Evolutionary conservation across 2,888 invertebrate species (phyloP).

Genomic region (Philaethria dido): DNA sequence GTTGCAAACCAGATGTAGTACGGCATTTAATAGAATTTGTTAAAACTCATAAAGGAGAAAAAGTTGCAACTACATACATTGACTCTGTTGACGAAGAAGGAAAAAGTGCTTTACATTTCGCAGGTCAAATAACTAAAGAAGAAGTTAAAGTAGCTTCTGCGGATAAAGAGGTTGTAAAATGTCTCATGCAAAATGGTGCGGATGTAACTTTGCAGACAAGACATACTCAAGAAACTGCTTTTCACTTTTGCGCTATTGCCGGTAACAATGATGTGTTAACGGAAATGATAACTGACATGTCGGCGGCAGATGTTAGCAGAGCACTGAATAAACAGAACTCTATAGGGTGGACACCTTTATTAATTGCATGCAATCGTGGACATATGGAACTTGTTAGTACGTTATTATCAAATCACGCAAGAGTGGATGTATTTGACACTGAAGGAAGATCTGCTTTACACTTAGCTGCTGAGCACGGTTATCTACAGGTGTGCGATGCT

Average conservation of each 20-base stretch:
- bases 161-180: constrained; percentile 94
- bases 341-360: constrained; percentile 97
- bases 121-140: constrained; percentile 93
- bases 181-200: constrained; percentile 95
- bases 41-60: constrained; percentile 89
- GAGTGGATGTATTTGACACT: constrained; percentile 99
- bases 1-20: constrained; percentile 93
- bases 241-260: constrained; percentile 97
- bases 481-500: constrained; percentile 93
- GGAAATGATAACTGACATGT: constrained; percentile 97
- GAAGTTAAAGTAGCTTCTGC: constrained; percentile 89
- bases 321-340: constrained; percentile 97
- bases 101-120: constrained; percentile 97
- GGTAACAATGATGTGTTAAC: constrained; percentile 97
- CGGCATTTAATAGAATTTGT: constrained; percentile 93
- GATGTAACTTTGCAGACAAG: constrained; percentile 94
- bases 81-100: constrained; percentile 96
- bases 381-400: constrained; percentile 97
- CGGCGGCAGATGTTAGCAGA: constrained; percentile 94
- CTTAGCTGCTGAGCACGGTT: constrained; percentile 97
- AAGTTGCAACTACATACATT: constrained; percentile 92
- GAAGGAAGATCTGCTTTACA: constrained; percentile 98
- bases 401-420: constrained; percentile 95
- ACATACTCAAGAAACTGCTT: constrained; percentile 95
- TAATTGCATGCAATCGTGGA: constrained; percentile 97